These are phyloP conservation scores for Hydriomena furcata DNA, from an alignment of 2,888 invertebrate species.

Conservation along the genomic window DNA sequence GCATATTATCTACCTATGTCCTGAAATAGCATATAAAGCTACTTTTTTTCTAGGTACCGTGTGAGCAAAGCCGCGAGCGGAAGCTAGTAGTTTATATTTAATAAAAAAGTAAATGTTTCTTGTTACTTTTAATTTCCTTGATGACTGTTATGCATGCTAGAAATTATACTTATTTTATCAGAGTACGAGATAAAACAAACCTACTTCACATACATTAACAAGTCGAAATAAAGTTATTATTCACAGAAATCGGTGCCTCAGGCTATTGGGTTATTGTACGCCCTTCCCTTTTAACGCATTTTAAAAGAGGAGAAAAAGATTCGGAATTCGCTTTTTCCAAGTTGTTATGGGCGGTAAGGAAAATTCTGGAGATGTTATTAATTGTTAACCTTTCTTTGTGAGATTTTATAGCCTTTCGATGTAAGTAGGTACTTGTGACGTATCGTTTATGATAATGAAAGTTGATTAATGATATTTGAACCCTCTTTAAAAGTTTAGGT, in stretches of 20 bases:
- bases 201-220: constrained; percentile 19
- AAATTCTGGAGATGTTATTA: constrained; percentile 44
- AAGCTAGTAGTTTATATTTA: background rate
- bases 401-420: constrained; percentile 38
- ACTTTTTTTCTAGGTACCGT: too few relatives aligned
- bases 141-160: background rate
- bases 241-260: constrained; percentile 35
- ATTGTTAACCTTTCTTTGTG: constrained; percentile 47
- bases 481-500: constrained; percentile 5
- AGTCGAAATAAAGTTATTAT: constrained; percentile 41
- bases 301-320: constrained; percentile 41
- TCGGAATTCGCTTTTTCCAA: constrained; percentile 40
- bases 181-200: constrained; percentile 22
- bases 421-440: constrained; percentile 31
- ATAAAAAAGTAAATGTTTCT: too few relatives aligned
- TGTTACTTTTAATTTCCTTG: constrained; percentile 1
- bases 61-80: too few relatives aligned
- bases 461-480: constrained; percentile 24
- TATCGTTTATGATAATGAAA: too few relatives aligned
- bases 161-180: too few relatives aligned
- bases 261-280: constrained; percentile 38
- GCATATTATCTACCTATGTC: too few relatives aligned
- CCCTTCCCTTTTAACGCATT: constrained; percentile 41
- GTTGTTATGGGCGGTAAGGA: constrained; percentile 41
- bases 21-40: too few relatives aligned